Conservation (phyloP, 1,140 invertebrate genomes). For the Protaetia brevitarsis region DNA sequence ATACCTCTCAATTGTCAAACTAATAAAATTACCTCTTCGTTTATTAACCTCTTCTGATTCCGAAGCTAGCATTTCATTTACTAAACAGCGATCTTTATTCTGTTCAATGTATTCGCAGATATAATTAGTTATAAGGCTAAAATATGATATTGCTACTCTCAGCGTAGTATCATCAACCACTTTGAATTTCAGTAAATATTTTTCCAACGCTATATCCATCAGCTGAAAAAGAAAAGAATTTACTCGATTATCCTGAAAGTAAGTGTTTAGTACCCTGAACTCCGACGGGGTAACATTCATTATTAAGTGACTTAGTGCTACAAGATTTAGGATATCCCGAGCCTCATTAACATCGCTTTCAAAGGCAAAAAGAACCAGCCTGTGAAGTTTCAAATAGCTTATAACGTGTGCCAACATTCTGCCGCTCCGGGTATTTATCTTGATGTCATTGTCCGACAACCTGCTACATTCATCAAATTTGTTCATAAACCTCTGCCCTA, state of each 20-base stretch:
- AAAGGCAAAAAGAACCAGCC: not conserved
- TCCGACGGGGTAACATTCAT: constrained; percentile 18
- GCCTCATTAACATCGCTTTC: constrained; percentile 3
- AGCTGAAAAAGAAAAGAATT: not conserved
- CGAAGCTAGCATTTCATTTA: constrained; percentile 19
- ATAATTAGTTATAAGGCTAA: constrained; percentile 18
- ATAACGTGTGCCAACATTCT: constrained; percentile 17
- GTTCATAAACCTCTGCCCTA: not conserved
- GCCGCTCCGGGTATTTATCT: not conserved
- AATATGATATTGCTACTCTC: constrained; percentile 5
- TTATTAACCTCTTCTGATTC: constrained; percentile 9
- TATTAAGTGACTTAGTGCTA: constrained; percentile 1
- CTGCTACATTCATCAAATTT: constrained; percentile 1
- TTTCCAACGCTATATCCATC: constrained; percentile 14
- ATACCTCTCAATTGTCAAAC: too few relatives aligned
- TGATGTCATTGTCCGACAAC: constrained; percentile 2
- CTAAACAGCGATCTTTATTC: not conserved
- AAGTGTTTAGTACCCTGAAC: not conserved
- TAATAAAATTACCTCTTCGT: constrained; percentile 7
- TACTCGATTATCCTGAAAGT: not conserved
- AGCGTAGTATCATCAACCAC: not conserved
- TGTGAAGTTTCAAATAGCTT: constrained; percentile 13
- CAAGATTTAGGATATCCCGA: not conserved
- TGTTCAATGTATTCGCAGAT: constrained; percentile 18
- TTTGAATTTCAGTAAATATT: constrained; percentile 16